Evolutionary conservation across 2,113 vertebrate species (phyloP), one percentile per base, ranked within the genome.

Genomic region (Cyanistes caeruleus): DNA sequence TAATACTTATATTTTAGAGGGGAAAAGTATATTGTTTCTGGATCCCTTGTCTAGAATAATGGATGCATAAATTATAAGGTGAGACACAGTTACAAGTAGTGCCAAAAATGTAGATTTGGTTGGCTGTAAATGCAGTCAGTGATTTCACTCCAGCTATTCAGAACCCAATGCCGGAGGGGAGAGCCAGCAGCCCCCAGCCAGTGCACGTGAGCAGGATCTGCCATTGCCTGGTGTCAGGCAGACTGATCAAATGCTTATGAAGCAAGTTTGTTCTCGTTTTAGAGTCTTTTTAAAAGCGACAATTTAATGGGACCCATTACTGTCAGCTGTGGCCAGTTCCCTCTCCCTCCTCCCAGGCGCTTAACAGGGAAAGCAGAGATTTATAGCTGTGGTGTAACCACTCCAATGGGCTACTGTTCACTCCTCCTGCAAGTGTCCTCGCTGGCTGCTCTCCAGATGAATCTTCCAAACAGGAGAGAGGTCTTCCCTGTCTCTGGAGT

Each of bases 301-400:
- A 78, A 65, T 95, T 97, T 94, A 91, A 92, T 87, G 81, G 89
- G 69, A 89, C 39, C 48, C 60, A 72, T 93, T 94, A 72, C 77
- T 92, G 60, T 95, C 83, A 89, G 69, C 52, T 72, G 44, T 58
- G 70, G 46, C 60, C 7, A 0, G 49, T 82, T 91, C 87, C 39
- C 63, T 79, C 58, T 91, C 62, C 53, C 53, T 91, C 74, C 74
- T 92, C 64, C 53, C 75, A 46, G 67, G 75, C 5, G 0, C 63
- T 90, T 91, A 56, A 41, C 62, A n/a, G 49, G 58, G 85, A 65
- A 77, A 73, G 43, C 41, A 85, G 90, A 91, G 92, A 95, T 96
- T 91, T 96, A 91, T 93, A n/a, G 75, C 82, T 2, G 0, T 62
- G 74, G 72, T 27, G 76, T 55, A 95, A 70, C 68, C 46, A 15